A percentile compares a stretch with the other conserved stretches of the same genome.
Conservation (phyloP, 2,797 vertebrate species). For the Dendrocincla fuliginosa region DNA sequence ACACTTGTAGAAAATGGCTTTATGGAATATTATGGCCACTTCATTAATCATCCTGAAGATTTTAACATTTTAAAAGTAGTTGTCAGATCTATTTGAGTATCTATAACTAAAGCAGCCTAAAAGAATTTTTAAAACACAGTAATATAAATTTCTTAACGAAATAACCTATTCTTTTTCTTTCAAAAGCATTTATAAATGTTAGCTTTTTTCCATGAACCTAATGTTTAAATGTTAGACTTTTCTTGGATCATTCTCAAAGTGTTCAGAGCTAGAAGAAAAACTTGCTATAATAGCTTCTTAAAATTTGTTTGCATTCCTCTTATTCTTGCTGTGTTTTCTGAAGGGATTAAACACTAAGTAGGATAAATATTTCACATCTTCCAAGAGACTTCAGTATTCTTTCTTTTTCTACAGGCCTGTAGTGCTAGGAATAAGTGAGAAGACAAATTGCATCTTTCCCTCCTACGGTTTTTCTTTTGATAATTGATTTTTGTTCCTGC, state of each 20-base stretch:
- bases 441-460: not conserved
- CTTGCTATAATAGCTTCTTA: not conserved
- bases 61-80: not conserved
- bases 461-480: not conserved
- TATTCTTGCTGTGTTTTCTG: slow-evolving; percentile 31
- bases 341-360: slow-evolving; percentile 30
- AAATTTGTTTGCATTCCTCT: slow-evolving; percentile 40
- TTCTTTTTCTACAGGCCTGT: not conserved
- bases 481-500: slow-evolving; percentile 21
- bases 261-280: not conserved
- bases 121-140: not conserved
- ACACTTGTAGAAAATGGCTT: not conserved
- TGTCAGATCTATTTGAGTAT: not conserved
- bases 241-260: not conserved
- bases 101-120: not conserved
- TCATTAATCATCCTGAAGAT: not conserved
- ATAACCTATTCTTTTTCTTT: not conserved
- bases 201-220: not conserved
- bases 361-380: slow-evolving; percentile 16
- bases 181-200: not conserved
- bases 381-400: not conserved
- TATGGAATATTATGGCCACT: not conserved
- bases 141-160: not conserved
- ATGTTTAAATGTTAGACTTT: not conserved
- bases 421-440: not conserved